These are phyloP conservation scores for Babylonia areolata DNA, from an alignment of 1,140 invertebrate species.

Conservation along the genomic window DNA sequence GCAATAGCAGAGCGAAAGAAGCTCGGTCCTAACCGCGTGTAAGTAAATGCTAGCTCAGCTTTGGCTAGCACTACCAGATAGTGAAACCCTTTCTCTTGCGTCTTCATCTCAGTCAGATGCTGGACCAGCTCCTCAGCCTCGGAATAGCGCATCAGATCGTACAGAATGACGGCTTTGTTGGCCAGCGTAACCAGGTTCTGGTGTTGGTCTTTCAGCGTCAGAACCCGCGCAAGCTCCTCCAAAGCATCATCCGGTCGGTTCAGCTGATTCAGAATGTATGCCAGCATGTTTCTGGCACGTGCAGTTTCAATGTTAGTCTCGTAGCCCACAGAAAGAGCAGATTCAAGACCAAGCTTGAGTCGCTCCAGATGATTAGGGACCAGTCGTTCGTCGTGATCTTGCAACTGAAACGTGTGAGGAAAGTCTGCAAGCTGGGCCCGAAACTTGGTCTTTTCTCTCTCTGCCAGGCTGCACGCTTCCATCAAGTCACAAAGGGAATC, in stretches of 20 bases:
- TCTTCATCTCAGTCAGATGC: not conserved
- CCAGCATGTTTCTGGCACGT: conserved; percentile 2
- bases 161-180: conserved; percentile 31
- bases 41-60: conserved; percentile 32
- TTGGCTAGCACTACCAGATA: conserved; percentile 30
- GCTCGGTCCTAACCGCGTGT: conserved; percentile 8
- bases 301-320: conserved; percentile 28
- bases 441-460: not conserved
- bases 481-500: not conserved
- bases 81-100: not conserved
- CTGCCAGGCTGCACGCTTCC: not conserved
- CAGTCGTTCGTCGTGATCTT: not conserved
- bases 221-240: not conserved
- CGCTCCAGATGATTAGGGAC: not conserved
- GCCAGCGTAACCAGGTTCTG: conserved; percentile 30
- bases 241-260: not conserved
- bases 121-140: not conserved
- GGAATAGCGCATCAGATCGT: not conserved
- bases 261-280: conserved; percentile 3
- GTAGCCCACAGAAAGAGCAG: conserved; percentile 1
- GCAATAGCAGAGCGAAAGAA: not conserved
- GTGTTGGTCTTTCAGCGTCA: not conserved
- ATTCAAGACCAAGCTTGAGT: conserved; percentile 11
- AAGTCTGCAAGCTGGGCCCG: not conserved
- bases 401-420: conserved; percentile 28